These are phyloP conservation scores for Micromesistius poutassou DNA, from an alignment of 2,797 vertebrate genomes.

Conservation along the genomic window DNA sequence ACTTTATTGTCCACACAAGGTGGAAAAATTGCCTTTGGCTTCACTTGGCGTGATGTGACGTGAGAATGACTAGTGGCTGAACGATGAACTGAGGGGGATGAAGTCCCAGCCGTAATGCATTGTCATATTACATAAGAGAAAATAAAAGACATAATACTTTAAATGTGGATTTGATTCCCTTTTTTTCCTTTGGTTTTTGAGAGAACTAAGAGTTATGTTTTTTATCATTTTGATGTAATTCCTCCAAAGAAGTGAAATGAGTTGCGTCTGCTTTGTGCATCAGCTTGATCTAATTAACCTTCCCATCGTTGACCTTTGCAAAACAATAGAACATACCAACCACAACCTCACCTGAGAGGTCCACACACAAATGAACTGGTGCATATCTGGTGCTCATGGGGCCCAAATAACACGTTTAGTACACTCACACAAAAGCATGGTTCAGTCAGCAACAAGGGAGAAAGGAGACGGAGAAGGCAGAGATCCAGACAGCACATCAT, in stretches of 20 bases:
- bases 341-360: constrained; percentile 7
- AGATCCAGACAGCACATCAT: constrained; percentile 31
- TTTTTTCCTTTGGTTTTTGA: background rate
- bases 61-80: background rate
- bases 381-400: background rate
- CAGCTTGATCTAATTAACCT: constrained; percentile 61
- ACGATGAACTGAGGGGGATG: background rate
- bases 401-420: no score
- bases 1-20: background rate
- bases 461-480: constrained; percentile 3
- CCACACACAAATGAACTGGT: background rate
- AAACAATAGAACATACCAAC: constrained; percentile 21
- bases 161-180: background rate
- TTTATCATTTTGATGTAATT: constrained; percentile 26
- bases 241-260: constrained; percentile 16
- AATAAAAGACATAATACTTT: background rate
- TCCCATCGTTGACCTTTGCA: constrained; percentile 28
- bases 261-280: constrained; percentile 23
- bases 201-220: background rate
- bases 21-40: background rate
- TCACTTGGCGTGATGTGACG: background rate
- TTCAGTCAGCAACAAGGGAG: background rate
- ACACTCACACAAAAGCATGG: background rate
- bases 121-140: background rate
- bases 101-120: background rate